phyloP scores from a whole-genome alignment of 2,888 invertebrate genomes.

The Cenopis cana region DNA sequence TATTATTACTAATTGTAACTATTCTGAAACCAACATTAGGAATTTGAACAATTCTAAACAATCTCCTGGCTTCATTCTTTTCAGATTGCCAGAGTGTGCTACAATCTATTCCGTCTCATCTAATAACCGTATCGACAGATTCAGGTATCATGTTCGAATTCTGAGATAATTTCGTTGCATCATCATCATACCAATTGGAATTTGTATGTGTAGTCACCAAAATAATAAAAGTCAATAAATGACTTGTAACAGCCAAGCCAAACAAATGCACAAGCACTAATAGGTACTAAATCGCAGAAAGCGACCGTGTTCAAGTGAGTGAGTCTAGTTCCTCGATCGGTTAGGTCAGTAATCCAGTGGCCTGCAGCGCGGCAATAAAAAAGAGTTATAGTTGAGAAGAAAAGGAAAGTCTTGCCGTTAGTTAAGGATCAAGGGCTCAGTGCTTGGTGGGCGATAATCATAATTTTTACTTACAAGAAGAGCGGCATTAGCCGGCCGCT shows the following conservation, averaged over 20 bases:
- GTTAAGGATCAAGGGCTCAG: constrained; percentile 83
- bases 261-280: not conserved
- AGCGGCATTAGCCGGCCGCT: constrained; percentile 76
- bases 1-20: no score
- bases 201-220: no score
- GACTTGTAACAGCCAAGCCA: not conserved
- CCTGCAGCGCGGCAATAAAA: constrained; percentile 81
- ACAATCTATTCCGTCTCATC: no score
- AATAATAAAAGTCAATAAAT: not conserved
- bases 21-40: no score
- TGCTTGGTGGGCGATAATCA: constrained; percentile 82
- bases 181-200: no score
- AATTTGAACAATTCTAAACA: no score
- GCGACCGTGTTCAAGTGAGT: constrained; percentile 57
- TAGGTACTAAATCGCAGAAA: constrained; percentile 17
- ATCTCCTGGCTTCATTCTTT: no score
- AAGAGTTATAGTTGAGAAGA: constrained; percentile 85
- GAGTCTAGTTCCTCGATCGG: constrained; percentile 67
- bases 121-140: not conserved
- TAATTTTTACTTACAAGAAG: constrained; percentile 85
- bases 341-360: constrained; percentile 80
- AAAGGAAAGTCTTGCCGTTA: constrained; percentile 83
- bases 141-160: not conserved
- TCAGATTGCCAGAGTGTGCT: no score
- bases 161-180: not conserved